Conservation (phyloP, 1,140 invertebrate species). For the Acromyrmex heyeri region DNA sequence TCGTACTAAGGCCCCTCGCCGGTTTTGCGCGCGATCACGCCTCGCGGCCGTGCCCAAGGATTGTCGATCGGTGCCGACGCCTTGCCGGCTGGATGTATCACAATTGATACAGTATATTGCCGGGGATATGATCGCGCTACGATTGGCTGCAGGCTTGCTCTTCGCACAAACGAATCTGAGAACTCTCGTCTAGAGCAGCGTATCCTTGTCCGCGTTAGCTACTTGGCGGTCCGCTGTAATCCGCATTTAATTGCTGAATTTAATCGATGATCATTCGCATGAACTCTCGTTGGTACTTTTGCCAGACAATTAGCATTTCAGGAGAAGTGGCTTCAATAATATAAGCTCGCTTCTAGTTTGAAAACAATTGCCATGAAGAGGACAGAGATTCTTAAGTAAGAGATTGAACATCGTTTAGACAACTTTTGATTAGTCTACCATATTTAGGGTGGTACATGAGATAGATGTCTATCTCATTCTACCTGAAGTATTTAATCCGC, state of each 20-base stretch:
- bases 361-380: neutral
- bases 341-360: neutral
- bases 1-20: conserved; percentile 79
- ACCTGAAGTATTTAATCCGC: no score
- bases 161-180: conserved; percentile 43
- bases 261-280: neutral
- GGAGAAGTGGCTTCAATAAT: neutral
- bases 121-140: neutral
- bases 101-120: conserved; percentile 18
- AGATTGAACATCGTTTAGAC: no score
- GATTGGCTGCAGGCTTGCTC: conserved; percentile 8
- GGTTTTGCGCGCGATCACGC: conserved; percentile 42
- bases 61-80: neutral
- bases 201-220: neutral
- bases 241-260: neutral
- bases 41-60: neutral
- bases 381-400: no score
- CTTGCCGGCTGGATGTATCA: neutral
- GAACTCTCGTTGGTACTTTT: neutral
- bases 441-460: no score
- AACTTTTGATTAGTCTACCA: no score
- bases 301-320: neutral
- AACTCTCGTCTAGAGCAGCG: conserved; percentile 7
- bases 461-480: no score
- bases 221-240: neutral